Conservation (phyloP, 2,888 invertebrate species). For the Drosophila tripunctata region DNA sequence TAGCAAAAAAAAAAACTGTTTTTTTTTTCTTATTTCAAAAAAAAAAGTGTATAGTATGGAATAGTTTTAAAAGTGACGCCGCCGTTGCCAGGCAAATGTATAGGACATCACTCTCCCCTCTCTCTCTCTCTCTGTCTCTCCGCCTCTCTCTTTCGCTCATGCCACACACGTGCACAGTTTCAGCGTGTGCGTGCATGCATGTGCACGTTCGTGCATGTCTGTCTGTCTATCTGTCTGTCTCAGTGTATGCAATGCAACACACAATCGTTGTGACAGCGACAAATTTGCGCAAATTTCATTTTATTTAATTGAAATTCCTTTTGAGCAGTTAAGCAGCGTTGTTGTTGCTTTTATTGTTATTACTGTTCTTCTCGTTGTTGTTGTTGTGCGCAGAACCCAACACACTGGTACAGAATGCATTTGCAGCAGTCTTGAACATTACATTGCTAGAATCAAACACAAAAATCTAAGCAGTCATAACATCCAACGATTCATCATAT, state of each 20-base stretch:
- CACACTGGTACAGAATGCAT: slow-evolving; percentile 27
- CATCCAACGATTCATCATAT: too few relatives aligned
- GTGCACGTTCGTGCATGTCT: background rate
- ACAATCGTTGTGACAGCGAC: slow-evolving; percentile 39
- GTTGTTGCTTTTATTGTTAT: too few relatives aligned
- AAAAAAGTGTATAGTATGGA: background rate
- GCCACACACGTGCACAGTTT: too few relatives aligned
- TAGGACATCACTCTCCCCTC: background rate
- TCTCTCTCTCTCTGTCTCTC: background rate
- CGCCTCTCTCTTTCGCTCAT: too few relatives aligned
- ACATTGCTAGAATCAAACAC: background rate
- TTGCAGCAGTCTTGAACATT: background rate
- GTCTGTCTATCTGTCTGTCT: slow-evolving; percentile 10
- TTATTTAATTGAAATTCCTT: slow-evolving; percentile 66
- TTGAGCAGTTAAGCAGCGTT: slow-evolving; percentile 40
- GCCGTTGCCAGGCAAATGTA: slow-evolving; percentile 45
- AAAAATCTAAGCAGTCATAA: background rate
- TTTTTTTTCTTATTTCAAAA: slow-evolving; percentile 8
- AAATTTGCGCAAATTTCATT: slow-evolving; percentile 56
- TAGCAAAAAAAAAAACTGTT: slow-evolving; percentile 9
- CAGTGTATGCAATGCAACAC: slow-evolving; percentile 51
- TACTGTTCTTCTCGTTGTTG: too few relatives aligned
- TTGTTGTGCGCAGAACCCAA: slow-evolving; percentile 28
- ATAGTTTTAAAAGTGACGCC: slow-evolving; percentile 24
- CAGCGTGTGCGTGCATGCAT: too few relatives aligned